These are phyloP conservation scores for Tetragonisca angustula DNA, from an alignment of 2,888 invertebrate genomes.

Conservation along the genomic window DNA sequence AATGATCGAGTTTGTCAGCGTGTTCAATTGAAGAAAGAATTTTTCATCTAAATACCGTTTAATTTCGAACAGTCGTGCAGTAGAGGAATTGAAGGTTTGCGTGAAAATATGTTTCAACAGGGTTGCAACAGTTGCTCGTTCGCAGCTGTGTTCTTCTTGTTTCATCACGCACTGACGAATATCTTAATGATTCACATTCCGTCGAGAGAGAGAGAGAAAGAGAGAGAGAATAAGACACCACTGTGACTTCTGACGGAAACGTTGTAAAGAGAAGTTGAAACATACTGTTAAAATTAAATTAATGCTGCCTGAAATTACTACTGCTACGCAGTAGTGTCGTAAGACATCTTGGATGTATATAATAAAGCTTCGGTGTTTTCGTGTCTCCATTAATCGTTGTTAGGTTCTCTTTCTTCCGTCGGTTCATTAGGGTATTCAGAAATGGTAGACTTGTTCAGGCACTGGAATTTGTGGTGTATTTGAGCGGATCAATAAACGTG, in stretches of 20 bases:
- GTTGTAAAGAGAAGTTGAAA: background rate
- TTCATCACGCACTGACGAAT: conserved; percentile 15
- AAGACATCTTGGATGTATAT: background rate
- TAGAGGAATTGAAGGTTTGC: background rate
- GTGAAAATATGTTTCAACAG: background rate
- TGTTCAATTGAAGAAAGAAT: no score
- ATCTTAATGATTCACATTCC: conserved; percentile 14
- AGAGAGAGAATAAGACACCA: background rate
- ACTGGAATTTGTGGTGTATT: background rate
- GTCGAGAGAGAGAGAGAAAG: background rate
- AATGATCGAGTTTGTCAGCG: no score
- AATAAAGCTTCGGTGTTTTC: background rate
- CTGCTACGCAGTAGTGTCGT: background rate
- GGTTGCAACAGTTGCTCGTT: background rate
- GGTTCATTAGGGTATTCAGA: background rate
- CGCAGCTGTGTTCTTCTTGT: background rate
- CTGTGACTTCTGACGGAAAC: background rate
- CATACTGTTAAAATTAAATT: background rate
- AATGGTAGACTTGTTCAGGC: background rate
- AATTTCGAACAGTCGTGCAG: background rate
- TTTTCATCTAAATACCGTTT: background rate
- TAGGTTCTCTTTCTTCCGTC: background rate
- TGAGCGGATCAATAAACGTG: background rate
- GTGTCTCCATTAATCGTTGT: background rate
- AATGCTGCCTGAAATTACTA: background rate